A percentile compares a stretch with the other conserved stretches of the same genome.
Evolutionary conservation across 37 sponge, comb jelly and placozoan genomes (phyloP).

Genomic region (Ephydatia muelleri): DNA sequence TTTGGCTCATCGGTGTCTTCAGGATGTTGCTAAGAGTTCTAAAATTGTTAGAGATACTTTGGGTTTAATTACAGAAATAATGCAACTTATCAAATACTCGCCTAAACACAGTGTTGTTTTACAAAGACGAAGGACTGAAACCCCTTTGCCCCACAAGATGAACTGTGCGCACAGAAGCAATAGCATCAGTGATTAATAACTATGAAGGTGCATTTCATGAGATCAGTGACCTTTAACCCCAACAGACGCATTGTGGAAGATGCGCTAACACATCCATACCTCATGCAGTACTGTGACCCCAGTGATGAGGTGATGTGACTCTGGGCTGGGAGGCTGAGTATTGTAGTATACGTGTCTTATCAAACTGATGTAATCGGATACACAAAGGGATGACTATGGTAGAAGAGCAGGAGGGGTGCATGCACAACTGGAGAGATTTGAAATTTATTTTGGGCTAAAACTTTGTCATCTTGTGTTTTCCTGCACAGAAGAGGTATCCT

Average conservation of each 20-base stretch:
- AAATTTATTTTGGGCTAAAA: constrained; percentile 57
- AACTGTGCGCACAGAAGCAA: constrained; percentile 29
- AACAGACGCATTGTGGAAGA: no score
- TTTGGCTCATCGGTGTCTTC: constrained; percentile 21
- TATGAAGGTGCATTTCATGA: constrained; percentile 6
- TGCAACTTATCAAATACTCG: constrained; percentile 15
- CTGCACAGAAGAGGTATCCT: constrained; percentile 12
- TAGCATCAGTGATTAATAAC: constrained; percentile 29
- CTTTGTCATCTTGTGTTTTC: constrained; percentile 23
- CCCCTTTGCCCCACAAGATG: constrained; percentile 43
- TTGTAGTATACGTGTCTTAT: no score
- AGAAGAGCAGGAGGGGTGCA: constrained; percentile 33
- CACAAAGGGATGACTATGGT: constrained; percentile 17
- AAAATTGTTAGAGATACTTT: constrained; percentile 29
- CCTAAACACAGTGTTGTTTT: constrained; percentile 27
- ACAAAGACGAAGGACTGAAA: constrained; percentile 6
- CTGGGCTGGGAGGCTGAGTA: no score
- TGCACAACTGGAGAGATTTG: constrained; percentile 38
- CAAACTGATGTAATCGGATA: no score
- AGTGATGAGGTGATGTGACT: no score
- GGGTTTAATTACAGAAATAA: constrained; percentile 9
- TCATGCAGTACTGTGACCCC: no score
- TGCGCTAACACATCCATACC: no score
- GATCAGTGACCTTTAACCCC: no score
- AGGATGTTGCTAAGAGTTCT: constrained; percentile 3